These are phyloP conservation scores for Pectinophora gossypiella DNA, from an alignment of 1,140 invertebrate species.

Conservation along the genomic window DNA sequence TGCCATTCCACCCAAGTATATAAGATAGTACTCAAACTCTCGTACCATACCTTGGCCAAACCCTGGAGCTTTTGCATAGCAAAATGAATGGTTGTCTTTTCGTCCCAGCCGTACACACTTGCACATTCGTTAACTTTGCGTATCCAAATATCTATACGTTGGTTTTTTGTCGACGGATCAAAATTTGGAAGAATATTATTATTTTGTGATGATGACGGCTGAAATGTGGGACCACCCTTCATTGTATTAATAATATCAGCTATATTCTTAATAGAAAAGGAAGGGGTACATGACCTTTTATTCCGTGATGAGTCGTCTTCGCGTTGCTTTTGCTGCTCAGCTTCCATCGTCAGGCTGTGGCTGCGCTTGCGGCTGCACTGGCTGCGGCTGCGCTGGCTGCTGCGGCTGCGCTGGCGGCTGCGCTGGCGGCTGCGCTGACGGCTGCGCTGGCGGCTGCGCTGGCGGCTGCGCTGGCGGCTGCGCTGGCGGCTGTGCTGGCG, in stretches of 20 bases:
- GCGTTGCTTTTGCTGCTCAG: not conserved
- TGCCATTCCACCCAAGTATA: conserved; percentile 16
- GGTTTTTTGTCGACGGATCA: conserved; percentile 16
- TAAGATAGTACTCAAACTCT: conserved; percentile 14
- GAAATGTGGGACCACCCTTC: not conserved
- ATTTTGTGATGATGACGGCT: not conserved
- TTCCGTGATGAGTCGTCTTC: not conserved
- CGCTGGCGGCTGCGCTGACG: not conserved
- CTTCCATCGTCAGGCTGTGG: not conserved
- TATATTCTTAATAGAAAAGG: not conserved
- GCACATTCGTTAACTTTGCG: conserved; percentile 23
- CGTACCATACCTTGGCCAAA: conserved; percentile 20
- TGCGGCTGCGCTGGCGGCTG: not conserved
- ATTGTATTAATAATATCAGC: not conserved
- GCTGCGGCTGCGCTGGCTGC: conserved; percentile 1
- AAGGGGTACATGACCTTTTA: conserved; percentile 2
- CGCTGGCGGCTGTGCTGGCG: too few relatives aligned
- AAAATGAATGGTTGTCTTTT: conserved; percentile 16
- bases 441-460: not conserved
- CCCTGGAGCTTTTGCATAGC: conserved; percentile 22
- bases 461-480: too few relatives aligned
- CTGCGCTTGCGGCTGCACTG: not conserved
- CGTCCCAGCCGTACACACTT: conserved; percentile 20
- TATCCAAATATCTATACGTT: conserved; percentile 19
- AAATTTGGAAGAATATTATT: conserved; percentile 20